phyloP scores from a whole-genome alignment of 1,140 invertebrate species.

The Anadara kagoshimensis region DNA sequence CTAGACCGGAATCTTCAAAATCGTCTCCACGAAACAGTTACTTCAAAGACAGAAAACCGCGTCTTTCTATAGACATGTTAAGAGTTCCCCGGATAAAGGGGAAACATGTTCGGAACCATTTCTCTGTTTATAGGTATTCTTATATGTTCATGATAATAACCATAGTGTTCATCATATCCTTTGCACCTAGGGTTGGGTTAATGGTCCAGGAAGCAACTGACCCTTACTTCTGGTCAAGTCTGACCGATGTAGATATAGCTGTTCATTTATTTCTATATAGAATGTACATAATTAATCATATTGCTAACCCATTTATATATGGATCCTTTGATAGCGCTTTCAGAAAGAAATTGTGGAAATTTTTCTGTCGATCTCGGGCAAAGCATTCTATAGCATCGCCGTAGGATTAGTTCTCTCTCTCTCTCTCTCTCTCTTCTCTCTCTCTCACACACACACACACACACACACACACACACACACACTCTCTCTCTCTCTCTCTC shows the following conservation, averaged over 20 bases:
- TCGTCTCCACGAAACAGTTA: not conserved
- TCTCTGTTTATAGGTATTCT: slow-evolving; percentile 5
- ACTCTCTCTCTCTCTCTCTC: too few species aligned
- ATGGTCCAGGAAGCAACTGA: not conserved
- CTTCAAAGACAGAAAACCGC: not conserved
- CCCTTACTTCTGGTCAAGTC: slow-evolving; percentile 1
- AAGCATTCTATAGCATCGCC: too few species aligned
- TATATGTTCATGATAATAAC: slow-evolving; percentile 24
- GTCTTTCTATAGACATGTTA: not conserved
- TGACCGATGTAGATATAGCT: not conserved
- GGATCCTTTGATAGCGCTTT: slow-evolving; percentile 34
- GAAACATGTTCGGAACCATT: slow-evolving; percentile 12
- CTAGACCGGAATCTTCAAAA: not conserved
- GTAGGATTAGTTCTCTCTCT: too few species aligned
- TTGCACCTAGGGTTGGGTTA: not conserved
- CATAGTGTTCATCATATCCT: slow-evolving; percentile 13
- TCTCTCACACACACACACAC: too few species aligned
- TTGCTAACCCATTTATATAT: slow-evolving; percentile 30
- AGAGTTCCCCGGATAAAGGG: slow-evolving; percentile 3
- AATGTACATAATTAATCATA: slow-evolving; percentile 31
- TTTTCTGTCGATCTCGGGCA: too few species aligned
- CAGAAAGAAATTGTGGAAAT: not conserved
- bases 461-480: too few species aligned
- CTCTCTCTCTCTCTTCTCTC: too few species aligned
- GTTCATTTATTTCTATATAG: not conserved